Percentiles rank a stretch among this genome's conserved stretches.
phyloP scores from a whole-genome alignment of 2,888 invertebrate genomes.

The Protodeltote pygarga region DNA sequence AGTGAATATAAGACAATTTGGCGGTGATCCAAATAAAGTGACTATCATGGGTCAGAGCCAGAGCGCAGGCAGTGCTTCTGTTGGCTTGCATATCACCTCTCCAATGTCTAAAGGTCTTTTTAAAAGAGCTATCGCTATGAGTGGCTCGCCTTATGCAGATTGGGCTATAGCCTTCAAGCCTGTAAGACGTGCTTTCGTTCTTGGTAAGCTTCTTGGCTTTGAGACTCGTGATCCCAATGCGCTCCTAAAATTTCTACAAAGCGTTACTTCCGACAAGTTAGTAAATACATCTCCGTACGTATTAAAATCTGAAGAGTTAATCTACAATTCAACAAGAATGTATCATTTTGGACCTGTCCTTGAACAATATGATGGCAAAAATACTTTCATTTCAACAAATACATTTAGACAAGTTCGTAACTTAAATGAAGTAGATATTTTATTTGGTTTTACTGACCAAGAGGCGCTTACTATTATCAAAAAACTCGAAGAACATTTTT shows the following conservation, averaged over 20 bases:
- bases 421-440: conserved; percentile 13
- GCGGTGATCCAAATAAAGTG: conserved; percentile 16
- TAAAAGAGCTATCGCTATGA: conserved; percentile 10
- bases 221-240: conserved; percentile 2
- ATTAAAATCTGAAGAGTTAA: conserved; percentile 10
- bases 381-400: conserved; percentile 10
- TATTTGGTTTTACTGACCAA: conserved; percentile 15
- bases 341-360: conserved; percentile 20
- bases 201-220: conserved; percentile 17
- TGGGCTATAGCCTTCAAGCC: conserved; percentile 9
- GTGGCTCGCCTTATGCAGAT: conserved; percentile 3
- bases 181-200: conserved; percentile 11
- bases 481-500: not conserved
- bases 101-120: conserved; percentile 19
- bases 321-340: conserved; percentile 2
- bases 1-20: conserved; percentile 10
- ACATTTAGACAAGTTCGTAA: not conserved
- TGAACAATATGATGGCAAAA: conserved; percentile 7
- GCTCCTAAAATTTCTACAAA: conserved; percentile 17
- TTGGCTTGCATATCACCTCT: conserved; percentile 11
- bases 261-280: conserved; percentile 6
- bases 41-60: conserved; percentile 16
- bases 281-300: conserved; percentile 8
- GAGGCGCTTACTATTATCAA: not conserved
- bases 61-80: conserved; percentile 18